phyloP scores from a whole-genome alignment of 2,888 invertebrate species.

The Xanthorhoe designata region DNA sequence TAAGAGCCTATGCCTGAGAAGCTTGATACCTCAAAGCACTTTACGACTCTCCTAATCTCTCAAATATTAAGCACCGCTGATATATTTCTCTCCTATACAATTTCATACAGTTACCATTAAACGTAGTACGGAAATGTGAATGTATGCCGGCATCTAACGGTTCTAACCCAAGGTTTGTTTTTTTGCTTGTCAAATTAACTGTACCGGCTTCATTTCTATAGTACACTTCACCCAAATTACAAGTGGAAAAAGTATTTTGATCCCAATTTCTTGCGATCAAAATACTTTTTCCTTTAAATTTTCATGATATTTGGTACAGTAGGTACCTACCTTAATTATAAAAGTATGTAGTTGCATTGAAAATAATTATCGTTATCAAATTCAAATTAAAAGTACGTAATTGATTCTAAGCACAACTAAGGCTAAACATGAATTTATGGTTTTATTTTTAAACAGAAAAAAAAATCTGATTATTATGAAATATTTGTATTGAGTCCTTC shows the following conservation, averaged over 20 bases:
- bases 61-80: neutral
- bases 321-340: neutral
- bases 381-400: too few relatives aligned
- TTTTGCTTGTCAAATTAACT: constrained; percentile 82
- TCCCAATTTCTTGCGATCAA: constrained; percentile 38
- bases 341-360: neutral
- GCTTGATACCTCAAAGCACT: neutral
- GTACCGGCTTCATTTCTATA: constrained; percentile 66
- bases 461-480: too few relatives aligned
- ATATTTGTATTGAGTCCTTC: too few relatives aligned
- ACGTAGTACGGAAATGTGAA: constrained; percentile 46
- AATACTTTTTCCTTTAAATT: constrained; percentile 3
- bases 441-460: too few relatives aligned
- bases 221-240: constrained; percentile 55
- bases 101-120: constrained; percentile 33
- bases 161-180: constrained; percentile 59
- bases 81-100: constrained; percentile 17
- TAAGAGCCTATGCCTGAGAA: too few relatives aligned
- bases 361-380: too few relatives aligned
- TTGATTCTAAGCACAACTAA: too few relatives aligned
- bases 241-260: constrained; percentile 49
- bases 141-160: constrained; percentile 67
- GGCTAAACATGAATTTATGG: too few relatives aligned
- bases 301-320: neutral
- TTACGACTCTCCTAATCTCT: neutral